phyloP scores from a whole-genome alignment of 1,140 invertebrate species.

The Drosophila pandora region DNA sequence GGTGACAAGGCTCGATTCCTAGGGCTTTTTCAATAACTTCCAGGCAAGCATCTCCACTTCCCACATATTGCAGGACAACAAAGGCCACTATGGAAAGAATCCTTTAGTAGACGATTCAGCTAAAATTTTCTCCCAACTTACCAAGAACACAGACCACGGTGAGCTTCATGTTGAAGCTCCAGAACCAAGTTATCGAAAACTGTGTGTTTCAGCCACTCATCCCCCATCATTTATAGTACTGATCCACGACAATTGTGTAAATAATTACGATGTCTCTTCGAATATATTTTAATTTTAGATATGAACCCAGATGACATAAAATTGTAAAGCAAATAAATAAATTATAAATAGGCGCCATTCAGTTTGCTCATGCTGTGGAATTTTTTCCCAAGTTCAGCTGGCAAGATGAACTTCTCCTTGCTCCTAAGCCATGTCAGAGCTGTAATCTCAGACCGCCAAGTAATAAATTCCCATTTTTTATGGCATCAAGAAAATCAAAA shows the following conservation, averaged over 20 bases:
- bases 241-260: slow-evolving; percentile 26
- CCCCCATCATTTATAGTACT: slow-evolving; percentile 17
- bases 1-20: neutral
- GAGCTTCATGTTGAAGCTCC: slow-evolving; percentile 13
- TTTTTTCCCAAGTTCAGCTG: slow-evolving; percentile 13
- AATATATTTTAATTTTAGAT: slow-evolving; percentile 23
- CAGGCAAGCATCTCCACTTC: slow-evolving; percentile 8
- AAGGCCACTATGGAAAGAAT: neutral
- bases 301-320: neutral
- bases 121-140: neutral
- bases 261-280: neutral
- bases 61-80: slow-evolving; percentile 23
- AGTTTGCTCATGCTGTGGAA: slow-evolving; percentile 21
- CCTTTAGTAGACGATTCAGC: neutral
- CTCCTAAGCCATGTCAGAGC: slow-evolving; percentile 7
- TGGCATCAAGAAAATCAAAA: slow-evolving; percentile 47
- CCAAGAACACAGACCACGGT: slow-evolving; percentile 13
- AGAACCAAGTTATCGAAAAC: slow-evolving; percentile 1
- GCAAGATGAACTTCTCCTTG: slow-evolving; percentile 15
- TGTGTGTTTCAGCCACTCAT: neutral
- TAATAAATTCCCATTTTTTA: slow-evolving; percentile 46
- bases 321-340: slow-evolving; percentile 24
- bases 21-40: slow-evolving; percentile 8
- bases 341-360: slow-evolving; percentile 2
- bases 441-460: slow-evolving; percentile 30